These are phyloP conservation scores for Heliconius ethilla DNA, from an alignment of 2,888 invertebrate species.

Conservation along the genomic window DNA sequence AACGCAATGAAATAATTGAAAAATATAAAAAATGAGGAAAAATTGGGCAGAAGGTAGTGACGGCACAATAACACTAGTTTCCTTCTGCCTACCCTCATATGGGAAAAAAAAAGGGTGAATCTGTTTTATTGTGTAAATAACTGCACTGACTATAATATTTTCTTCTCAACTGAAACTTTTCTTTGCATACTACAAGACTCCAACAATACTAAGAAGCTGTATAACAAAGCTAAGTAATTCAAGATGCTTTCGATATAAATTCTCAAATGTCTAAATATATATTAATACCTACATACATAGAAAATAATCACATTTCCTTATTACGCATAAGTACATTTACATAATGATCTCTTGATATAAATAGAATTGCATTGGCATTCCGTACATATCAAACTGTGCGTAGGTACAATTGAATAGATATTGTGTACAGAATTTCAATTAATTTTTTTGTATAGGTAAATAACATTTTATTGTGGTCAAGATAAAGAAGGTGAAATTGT, in stretches of 20 bases:
- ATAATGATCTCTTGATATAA: not conserved
- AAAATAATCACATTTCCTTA: not conserved
- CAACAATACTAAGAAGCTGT: not conserved
- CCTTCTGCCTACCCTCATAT: not conserved
- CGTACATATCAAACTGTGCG: constrained; percentile 2
- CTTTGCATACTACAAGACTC: too few species aligned
- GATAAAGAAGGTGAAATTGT: not conserved
- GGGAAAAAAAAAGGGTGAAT: not conserved
- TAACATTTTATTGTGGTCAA: not conserved
- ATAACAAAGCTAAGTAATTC: not conserved
- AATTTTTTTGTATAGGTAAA: not conserved
- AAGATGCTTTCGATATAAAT: not conserved
- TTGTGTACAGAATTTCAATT: not conserved
- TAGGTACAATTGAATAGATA: not conserved
- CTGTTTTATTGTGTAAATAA: not conserved
- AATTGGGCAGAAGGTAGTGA: not conserved
- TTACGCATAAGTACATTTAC: not conserved
- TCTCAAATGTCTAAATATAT: not conserved
- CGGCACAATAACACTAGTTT: not conserved
- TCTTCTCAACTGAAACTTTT: too few species aligned
- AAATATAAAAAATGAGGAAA: too few species aligned
- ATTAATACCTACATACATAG: not conserved
- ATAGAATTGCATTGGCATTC: constrained; percentile 6
- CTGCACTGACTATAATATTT: not conserved
- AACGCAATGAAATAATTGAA: too few species aligned